Percentiles rank a stretch among this genome's conserved stretches.
These are phyloP conservation scores for Carlito syrichta DNA, from an alignment of 2,113 vertebrate genomes.

Conservation along the genomic window DNA sequence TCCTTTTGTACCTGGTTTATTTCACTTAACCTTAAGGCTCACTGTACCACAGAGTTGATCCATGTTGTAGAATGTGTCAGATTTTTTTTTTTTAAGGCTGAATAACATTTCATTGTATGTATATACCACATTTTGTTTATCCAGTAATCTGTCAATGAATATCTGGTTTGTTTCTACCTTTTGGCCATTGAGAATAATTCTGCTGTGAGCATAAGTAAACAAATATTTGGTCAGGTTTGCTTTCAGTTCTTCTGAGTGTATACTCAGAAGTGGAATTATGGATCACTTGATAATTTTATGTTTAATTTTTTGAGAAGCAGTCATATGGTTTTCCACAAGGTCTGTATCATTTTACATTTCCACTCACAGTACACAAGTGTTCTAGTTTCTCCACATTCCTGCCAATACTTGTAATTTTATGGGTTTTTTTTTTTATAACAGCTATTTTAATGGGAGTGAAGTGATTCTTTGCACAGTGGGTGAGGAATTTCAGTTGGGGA, in stretches of 20 bases:
- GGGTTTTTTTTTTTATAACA: not conserved
- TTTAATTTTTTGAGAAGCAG: not conserved
- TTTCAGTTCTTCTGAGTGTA: not conserved
- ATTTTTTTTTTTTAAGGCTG: conserved; percentile 24
- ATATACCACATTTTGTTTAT: not conserved
- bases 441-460: not conserved
- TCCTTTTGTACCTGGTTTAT: not conserved
- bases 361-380: not conserved
- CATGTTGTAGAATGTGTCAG: not conserved
- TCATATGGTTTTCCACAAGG: not conserved
- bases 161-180: not conserved
- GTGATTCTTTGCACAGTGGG: no score
- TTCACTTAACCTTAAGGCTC: not conserved
- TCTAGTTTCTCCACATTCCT: not conserved
- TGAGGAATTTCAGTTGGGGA: no score
- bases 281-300: not conserved
- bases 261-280: not conserved
- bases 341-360: not conserved
- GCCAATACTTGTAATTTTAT: not conserved
- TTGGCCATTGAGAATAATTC: not conserved
- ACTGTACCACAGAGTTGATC: not conserved
- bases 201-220: not conserved
- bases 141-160: not conserved
- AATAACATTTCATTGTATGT: not conserved
- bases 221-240: not conserved